These are phyloP conservation scores for Heliconius sara DNA, from an alignment of 2,888 invertebrate species.

Conservation along the genomic window DNA sequence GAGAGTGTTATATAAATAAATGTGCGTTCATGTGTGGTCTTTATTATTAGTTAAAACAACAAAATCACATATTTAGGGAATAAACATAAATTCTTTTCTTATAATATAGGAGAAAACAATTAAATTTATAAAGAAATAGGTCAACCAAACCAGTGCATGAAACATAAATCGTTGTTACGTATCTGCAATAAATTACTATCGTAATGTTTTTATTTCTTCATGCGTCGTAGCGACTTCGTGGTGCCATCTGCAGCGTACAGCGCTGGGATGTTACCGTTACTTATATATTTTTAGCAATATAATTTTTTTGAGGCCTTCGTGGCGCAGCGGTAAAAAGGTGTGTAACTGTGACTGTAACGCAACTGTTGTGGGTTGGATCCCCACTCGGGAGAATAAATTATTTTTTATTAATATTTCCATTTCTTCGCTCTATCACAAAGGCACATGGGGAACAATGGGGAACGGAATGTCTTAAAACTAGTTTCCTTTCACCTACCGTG, in stretches of 20 bases:
- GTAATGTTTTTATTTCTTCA: conserved; percentile 21
- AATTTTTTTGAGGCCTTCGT: no score
- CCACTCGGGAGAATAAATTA: no score
- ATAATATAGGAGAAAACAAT: background rate
- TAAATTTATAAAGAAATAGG: conserved; percentile 29
- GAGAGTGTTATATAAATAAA: no score
- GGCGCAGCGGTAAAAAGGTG: no score
- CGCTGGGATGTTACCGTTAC: background rate
- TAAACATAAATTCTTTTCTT: background rate
- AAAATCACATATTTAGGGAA: background rate
- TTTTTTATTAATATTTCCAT: no score
- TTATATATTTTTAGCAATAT: background rate
- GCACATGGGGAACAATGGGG: no score
- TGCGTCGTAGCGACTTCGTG: background rate
- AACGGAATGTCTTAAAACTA: no score
- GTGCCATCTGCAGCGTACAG: conserved; percentile 15
- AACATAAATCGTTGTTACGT: conserved; percentile 23
- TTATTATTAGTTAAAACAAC: background rate
- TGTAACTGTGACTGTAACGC: no score
- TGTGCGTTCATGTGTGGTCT: no score
- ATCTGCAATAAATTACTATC: conserved; percentile 26
- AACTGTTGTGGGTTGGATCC: no score
- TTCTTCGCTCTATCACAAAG: no score
- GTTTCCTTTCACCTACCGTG: no score
- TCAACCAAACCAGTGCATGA: conserved; percentile 30